Percentiles rank a stretch among this genome's conserved stretches.
Conservation (phyloP, 2,797 vertebrate species). For the Enteromius mattozi region DNA sequence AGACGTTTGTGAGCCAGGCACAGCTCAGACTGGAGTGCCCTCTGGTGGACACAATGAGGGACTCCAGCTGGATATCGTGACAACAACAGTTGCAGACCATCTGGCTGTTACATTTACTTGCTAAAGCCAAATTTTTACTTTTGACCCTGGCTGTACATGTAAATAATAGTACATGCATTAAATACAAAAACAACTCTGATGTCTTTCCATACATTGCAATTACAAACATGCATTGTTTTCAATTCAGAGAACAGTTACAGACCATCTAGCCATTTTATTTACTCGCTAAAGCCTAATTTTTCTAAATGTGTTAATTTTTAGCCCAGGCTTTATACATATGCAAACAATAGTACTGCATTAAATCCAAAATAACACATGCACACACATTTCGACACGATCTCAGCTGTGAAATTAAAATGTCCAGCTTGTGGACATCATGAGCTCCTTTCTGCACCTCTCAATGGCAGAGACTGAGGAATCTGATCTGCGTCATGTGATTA, state of each 20-base stretch:
- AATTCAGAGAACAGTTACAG: neutral
- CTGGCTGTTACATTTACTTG: neutral
- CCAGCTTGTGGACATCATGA: slow-evolving; percentile 16
- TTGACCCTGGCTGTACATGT: neutral
- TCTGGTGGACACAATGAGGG: too few species aligned
- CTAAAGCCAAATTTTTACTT: neutral
- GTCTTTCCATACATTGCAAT: neutral
- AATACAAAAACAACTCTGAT: neutral
- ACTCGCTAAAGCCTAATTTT: neutral
- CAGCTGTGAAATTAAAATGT: slow-evolving; percentile 36
- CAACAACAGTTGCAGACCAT: neutral
- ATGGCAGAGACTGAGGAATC: slow-evolving; percentile 6
- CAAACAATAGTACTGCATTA: neutral
- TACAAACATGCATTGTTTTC: neutral
- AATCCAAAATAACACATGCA: neutral
- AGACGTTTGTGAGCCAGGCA: too few species aligned
- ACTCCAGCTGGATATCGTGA: too few species aligned
- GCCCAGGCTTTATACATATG: neutral
- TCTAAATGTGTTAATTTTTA: neutral
- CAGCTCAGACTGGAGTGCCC: too few species aligned
- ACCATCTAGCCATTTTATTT: neutral
- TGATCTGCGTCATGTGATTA: slow-evolving; percentile 26
- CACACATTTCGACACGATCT: neutral
- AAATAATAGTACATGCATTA: neutral
- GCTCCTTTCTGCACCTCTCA: slow-evolving; percentile 4